Conservation (phyloP, 2,113 vertebrate species). For the Pelobates fuscus region DNA sequence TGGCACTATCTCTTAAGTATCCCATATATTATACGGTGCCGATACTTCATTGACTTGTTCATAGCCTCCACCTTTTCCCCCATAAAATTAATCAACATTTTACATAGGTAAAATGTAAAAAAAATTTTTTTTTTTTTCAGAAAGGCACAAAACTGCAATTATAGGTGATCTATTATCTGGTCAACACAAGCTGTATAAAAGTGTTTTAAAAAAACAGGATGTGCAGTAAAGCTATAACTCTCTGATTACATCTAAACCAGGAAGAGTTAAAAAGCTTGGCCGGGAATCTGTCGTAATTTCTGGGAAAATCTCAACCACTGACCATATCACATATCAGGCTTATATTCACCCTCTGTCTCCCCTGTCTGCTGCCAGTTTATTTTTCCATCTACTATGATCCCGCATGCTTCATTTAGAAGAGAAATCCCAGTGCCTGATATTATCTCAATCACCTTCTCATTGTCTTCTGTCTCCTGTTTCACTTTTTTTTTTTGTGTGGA, state of each 20-base stretch:
- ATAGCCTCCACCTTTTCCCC: no score
- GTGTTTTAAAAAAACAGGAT: not conserved
- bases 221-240: not conserved
- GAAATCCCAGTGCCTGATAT: no score
- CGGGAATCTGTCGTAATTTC: not conserved
- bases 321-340: not conserved
- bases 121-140: no score
- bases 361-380: constrained; percentile 61
- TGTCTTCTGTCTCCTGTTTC: not conserved
- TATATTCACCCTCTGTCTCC: not conserved
- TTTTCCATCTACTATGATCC: not conserved
- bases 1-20: no score
- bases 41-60: no score
- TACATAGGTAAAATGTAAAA: no score
- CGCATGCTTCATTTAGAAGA: no score
- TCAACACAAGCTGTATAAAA: not conserved
- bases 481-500: no score
- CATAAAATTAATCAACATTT: no score
- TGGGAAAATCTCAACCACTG: not conserved
- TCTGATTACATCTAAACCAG: not conserved
- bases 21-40: no score
- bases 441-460: not conserved
- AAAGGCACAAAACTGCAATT: no score
- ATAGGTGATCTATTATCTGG: no score
- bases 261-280: not conserved